These are phyloP conservation scores for Callipepla squamata DNA, from an alignment of 2,113 vertebrate genomes.

Conservation along the genomic window DNA sequence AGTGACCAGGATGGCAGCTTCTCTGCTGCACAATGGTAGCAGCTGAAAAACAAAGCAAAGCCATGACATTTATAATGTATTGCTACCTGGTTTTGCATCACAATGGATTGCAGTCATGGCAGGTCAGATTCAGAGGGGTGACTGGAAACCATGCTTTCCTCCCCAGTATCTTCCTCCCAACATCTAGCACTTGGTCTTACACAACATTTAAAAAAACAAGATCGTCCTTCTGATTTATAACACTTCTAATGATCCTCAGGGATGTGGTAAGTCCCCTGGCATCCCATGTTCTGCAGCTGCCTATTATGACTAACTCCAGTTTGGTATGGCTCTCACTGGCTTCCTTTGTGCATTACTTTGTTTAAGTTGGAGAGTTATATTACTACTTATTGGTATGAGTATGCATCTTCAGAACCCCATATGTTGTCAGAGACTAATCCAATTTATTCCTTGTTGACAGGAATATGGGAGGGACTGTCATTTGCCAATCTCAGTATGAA, in stretches of 20 bases:
- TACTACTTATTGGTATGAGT: conserved; percentile 55
- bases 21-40: not conserved
- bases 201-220: conserved; percentile 29
- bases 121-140: not conserved
- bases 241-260: not conserved
- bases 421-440: conserved; percentile 49
- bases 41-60: not conserved
- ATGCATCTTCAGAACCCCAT: conserved; percentile 39
- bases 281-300: conserved; percentile 22
- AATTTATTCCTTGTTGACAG: conserved; percentile 64
- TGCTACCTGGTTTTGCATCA: not conserved
- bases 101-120: not conserved
- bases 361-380: conserved; percentile 58
- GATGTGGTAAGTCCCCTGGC: conserved; percentile 41
- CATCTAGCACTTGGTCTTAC: not conserved
- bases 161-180: not conserved
- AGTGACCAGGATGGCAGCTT: not conserved
- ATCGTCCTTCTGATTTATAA: conserved; percentile 31
- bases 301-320: conserved; percentile 62
- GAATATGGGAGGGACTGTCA: conserved; percentile 54
- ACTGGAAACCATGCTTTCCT: not conserved
- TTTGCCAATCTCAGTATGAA: conserved; percentile 30
- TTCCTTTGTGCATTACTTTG: conserved; percentile 44
- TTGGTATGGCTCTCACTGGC: conserved; percentile 40
- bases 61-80: accelerated